A percentile compares a stretch with the other conserved stretches of the same genome.
These are phyloP conservation scores for Coptotermes formosanus DNA, from an alignment of 1,140 invertebrate species.

Conservation along the genomic window DNA sequence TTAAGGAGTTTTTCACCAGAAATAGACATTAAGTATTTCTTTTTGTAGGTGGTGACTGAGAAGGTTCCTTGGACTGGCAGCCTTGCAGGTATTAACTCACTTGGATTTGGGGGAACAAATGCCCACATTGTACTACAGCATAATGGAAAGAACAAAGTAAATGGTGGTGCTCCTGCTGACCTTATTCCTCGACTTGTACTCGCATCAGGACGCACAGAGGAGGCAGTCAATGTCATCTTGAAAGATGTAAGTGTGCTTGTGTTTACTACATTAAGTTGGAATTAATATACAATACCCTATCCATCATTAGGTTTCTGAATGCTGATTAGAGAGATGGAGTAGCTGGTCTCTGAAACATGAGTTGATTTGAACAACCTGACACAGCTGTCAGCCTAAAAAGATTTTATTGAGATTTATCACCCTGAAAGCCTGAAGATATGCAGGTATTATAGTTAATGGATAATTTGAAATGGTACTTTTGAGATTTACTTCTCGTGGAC, in stretches of 20 bases:
- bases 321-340: too few relatives aligned
- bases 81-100: constrained; percentile 66
- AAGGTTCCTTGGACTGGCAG: constrained; percentile 56
- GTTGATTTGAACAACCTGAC: too few relatives aligned
- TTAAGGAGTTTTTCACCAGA: background rate
- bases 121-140: constrained; percentile 60
- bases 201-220: constrained; percentile 58
- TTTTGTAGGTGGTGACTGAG: constrained; percentile 52
- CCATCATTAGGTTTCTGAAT: too few relatives aligned
- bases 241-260: constrained; percentile 39
- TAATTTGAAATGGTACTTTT: too few relatives aligned
- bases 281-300: too few relatives aligned
- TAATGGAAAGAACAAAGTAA: constrained; percentile 43
- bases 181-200: constrained; percentile 50
- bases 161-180: constrained; percentile 37
- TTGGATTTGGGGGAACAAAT: constrained; percentile 69
- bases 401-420: too few relatives aligned
- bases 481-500: too few relatives aligned
- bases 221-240: constrained; percentile 51
- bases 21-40: background rate
- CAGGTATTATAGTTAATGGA: too few relatives aligned
- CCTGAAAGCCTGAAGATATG: too few relatives aligned
- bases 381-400: too few relatives aligned
- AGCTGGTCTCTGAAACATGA: too few relatives aligned
- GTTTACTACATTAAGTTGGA: too few relatives aligned